These are phyloP conservation scores for Malthinus seriepunctatus DNA, from an alignment of 2,888 invertebrate species.

Conservation along the genomic window DNA sequence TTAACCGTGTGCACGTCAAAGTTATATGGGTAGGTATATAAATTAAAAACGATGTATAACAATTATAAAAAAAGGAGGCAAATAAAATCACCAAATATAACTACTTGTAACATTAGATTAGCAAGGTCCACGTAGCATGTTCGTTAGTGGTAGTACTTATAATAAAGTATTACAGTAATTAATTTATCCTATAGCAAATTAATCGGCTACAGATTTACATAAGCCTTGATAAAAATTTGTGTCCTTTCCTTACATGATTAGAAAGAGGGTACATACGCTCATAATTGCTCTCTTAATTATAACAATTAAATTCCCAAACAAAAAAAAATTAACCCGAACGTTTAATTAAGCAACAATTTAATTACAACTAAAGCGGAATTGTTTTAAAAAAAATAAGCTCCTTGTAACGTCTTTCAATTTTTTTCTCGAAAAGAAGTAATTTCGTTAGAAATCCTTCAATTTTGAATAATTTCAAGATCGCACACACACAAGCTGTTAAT, in stretches of 20 bases:
- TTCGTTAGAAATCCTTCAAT: neutral
- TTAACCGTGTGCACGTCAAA: slow-evolving; percentile 8
- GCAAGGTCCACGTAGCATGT: slow-evolving; percentile 12
- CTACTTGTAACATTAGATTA: slow-evolving; percentile 6
- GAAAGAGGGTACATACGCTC: neutral
- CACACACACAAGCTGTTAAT: neutral
- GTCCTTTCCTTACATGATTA: slow-evolving; percentile 15
- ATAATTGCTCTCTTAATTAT: too few species aligned
- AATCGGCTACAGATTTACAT: slow-evolving; percentile 19
- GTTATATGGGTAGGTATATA: slow-evolving; percentile 8
- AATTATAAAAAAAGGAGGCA: slow-evolving; percentile 8
- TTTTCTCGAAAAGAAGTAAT: too few species aligned
- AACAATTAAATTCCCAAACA: too few species aligned
- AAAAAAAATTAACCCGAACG: too few species aligned
- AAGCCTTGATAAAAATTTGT: slow-evolving; percentile 16
- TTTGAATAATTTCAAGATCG: slow-evolving; percentile 5
- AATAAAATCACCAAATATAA: slow-evolving; percentile 15
- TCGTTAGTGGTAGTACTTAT: neutral
- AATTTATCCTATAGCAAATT: slow-evolving; percentile 22
- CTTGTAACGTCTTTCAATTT: too few species aligned
- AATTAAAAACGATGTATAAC: slow-evolving; percentile 11
- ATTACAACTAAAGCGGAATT: too few species aligned
- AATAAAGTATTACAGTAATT: slow-evolving; percentile 20
- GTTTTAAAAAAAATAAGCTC: too few species aligned
- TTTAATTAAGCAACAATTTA: too few species aligned